These are phyloP conservation scores for Melanotaenia parkinsoni DNA, from an alignment of 2,797 vertebrate genomes.

Conservation along the genomic window DNA sequence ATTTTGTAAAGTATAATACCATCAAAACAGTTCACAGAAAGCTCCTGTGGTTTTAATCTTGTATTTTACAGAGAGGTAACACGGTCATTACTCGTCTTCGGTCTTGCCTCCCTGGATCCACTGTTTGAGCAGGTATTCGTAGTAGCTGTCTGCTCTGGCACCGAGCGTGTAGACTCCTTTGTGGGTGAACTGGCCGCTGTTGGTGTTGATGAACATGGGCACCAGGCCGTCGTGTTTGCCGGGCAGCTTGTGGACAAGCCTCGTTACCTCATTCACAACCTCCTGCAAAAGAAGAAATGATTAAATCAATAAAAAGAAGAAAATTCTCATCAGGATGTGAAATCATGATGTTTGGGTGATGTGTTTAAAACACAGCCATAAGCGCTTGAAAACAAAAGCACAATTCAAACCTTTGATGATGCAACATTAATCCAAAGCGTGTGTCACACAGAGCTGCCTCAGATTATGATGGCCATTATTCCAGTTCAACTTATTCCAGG, in stretches of 20 bases:
- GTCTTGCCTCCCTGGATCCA: slow-evolving; percentile 96
- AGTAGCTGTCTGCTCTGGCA: slow-evolving; percentile 97
- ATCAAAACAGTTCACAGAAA: too few species aligned
- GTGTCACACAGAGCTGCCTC: slow-evolving; percentile 9
- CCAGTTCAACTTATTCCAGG: slow-evolving; percentile 23
- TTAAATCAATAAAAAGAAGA: too few species aligned
- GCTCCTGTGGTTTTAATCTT: not conserved
- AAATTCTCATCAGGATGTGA: not conserved
- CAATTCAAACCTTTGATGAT: not conserved
- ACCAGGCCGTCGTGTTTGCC: slow-evolving; percentile 96
- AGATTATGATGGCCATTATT: slow-evolving; percentile 28
- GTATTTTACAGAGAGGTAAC: not conserved
- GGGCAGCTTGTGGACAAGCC: slow-evolving; percentile 87
- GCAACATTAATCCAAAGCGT: slow-evolving; percentile 16
- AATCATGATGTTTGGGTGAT: not conserved
- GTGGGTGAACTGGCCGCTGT: slow-evolving; percentile 94
- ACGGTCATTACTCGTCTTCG: slow-evolving; percentile 78
- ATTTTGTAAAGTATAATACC: too few species aligned
- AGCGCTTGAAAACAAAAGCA: not conserved
- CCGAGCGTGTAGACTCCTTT: slow-evolving; percentile 92
- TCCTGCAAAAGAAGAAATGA: slow-evolving; percentile 84
- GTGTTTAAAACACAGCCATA: not conserved
- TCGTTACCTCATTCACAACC: slow-evolving; percentile 89
- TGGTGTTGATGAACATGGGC: slow-evolving; percentile 98
- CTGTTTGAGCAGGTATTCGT: slow-evolving; percentile 97